Conservation (phyloP, 2,888 invertebrate species). For the Monopis laevigella region DNA sequence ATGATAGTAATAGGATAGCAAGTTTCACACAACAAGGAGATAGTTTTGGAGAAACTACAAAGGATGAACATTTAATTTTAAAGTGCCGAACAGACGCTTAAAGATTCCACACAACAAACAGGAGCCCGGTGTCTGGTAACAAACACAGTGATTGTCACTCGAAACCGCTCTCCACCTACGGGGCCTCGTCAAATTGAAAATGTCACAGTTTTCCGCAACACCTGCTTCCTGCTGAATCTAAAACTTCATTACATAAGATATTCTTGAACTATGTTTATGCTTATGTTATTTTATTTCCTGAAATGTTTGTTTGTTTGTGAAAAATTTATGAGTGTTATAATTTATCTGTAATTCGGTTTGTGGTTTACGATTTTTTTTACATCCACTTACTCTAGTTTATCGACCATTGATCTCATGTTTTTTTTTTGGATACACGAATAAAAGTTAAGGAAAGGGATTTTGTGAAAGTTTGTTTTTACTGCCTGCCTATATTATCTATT, state of each 20-base stretch:
- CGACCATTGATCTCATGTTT: no score
- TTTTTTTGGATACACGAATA: no score
- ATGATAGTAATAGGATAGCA: neutral
- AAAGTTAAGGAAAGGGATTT: no score
- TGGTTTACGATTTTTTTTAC: no score
- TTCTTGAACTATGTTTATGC: no score
- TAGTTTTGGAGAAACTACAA: neutral
- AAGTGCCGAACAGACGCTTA: neutral
- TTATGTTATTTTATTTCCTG: no score
- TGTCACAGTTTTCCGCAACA: constrained; percentile 5
- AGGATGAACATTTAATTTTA: constrained; percentile 10
- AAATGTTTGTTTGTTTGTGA: no score
- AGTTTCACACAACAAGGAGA: neutral
- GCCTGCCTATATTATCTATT: no score
- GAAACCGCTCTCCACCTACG: neutral
- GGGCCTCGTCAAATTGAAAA: constrained; percentile 7
- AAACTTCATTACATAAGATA: neutral
- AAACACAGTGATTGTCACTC: constrained; percentile 8
- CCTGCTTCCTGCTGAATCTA: neutral
- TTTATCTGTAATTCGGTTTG: no score
- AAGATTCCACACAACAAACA: constrained; percentile 8
- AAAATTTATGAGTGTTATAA: no score
- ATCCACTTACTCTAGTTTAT: no score
- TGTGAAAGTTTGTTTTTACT: no score
- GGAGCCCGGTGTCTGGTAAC: constrained; percentile 6